Percentiles rank a stretch among this genome's conserved stretches.
Evolutionary conservation across 2,888 invertebrate species (phyloP).

Genomic region (Xylocampa areola): DNA sequence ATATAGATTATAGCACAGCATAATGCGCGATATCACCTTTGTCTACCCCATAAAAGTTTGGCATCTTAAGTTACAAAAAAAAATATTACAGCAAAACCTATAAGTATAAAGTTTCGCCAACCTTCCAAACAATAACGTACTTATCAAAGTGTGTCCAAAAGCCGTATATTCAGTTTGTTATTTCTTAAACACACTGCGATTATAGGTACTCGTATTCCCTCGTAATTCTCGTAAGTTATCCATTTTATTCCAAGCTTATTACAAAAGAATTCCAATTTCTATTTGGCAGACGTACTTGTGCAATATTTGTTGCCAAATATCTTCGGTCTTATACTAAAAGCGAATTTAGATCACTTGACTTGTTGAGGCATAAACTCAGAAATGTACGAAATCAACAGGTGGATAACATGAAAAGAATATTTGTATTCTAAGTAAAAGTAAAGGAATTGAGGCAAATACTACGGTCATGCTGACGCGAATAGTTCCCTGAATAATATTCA

Average conservation of each 20-base stretch:
- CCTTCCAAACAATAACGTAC: conserved; percentile 20
- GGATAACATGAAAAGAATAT: conserved; percentile 30
- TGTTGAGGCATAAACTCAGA: conserved; percentile 29
- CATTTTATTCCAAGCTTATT: conserved; percentile 46
- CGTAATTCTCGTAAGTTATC: conserved; percentile 34
- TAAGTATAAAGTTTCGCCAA: conserved; percentile 18
- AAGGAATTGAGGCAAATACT: conserved; percentile 26
- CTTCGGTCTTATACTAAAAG: conserved; percentile 24
- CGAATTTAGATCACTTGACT: conserved; percentile 42
- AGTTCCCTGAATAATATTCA: conserved; percentile 30
- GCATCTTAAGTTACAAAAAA: too few species aligned
- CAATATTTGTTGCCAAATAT: conserved; percentile 43
- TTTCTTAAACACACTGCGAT: conserved; percentile 25
- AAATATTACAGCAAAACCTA: conserved; percentile 12
- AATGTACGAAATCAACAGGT: conserved; percentile 45
- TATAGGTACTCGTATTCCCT: too few species aligned
- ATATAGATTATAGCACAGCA: too few species aligned
- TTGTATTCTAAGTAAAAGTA: conserved; percentile 24
- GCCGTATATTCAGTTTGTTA: conserved; percentile 45
- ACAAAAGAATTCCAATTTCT: conserved; percentile 21
- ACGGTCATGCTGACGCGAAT: conserved; percentile 3
- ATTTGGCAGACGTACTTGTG: conserved; percentile 27
- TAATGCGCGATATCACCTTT: too few species aligned
- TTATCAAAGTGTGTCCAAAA: conserved; percentile 18
- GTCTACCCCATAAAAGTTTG: too few species aligned